Evolutionary conservation across 2,113 vertebrate genomes (phyloP), one percentile per base, ranked within the genome.

Genomic region (Onychorhynchus coronatus): DNA sequence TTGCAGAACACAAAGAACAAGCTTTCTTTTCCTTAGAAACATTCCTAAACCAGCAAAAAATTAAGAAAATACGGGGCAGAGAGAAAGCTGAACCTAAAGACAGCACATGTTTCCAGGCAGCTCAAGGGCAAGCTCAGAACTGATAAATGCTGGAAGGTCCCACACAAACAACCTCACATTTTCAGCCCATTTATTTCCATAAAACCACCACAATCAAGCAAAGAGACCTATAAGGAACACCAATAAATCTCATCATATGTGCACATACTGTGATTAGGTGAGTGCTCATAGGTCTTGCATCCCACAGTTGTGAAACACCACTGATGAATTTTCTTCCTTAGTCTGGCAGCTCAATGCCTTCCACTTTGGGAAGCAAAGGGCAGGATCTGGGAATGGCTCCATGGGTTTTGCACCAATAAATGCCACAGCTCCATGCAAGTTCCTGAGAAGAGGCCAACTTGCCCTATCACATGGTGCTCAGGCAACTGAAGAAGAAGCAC

Each of bases 351-450:
- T 82, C 33, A 1, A 16, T 39, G n/a, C 59, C 30, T 74, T 39
- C 59, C 12, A 3, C 16, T 67, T 15, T 12, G 42, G 71, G 63
- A 89, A 61, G 66, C 20, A 24, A 33, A 85, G 49, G 14, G 55
- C 56, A 82, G 44, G n/a, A 73, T 9, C 33, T 39, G 41, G 47
- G 72, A 52, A 44, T 1, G 2, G 52, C 59, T 73, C 87, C 13
- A 0, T 3, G 2, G 6, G 3, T 20, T 37, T 56, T 21, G 39
- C 7, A 7, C 46, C 11, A 9, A 14, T 0, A 12, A 3, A 5
- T 30, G 70, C 62, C 27, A 5, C 33, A 66, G 78, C 42, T n/a
- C 50, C 75, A 5, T 4, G 13, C 4, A 9, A n/a, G 30, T 44
- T 55, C 56, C 35, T 3, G 9, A 61, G 18, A 14, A 83, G 21